Evolutionary conservation across 2,888 invertebrate species (phyloP).

Genomic region (Latrodectus elegans): DNA sequence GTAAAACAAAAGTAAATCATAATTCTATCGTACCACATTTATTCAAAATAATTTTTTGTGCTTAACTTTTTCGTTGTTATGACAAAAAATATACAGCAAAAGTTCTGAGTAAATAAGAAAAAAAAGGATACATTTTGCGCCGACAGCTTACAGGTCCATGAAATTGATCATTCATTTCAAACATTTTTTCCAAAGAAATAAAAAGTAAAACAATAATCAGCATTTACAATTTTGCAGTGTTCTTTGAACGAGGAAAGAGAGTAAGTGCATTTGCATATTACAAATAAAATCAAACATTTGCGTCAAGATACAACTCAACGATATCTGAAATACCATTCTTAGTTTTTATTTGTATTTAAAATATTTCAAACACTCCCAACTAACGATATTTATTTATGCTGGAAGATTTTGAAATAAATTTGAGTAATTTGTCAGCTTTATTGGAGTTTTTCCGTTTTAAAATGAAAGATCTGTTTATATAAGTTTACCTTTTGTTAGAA

Average conservation of each 20-base stretch:
- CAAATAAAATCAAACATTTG: background rate
- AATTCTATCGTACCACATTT: slow-evolving; percentile 23
- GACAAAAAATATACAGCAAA: background rate
- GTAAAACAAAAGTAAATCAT: background rate
- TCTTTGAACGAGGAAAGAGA: background rate
- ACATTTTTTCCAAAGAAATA: slow-evolving; percentile 22
- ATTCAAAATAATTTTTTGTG: slow-evolving; percentile 11
- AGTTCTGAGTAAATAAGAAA: background rate
- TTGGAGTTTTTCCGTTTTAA: too few species aligned
- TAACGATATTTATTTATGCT: too few species aligned
- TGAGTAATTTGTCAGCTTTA: too few species aligned
- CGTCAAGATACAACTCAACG: background rate
- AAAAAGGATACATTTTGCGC: background rate
- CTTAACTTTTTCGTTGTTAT: slow-evolving; percentile 5
- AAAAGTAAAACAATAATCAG: slow-evolving; percentile 37
- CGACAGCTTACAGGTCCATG: background rate
- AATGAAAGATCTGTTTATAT: too few species aligned
- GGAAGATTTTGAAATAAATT: too few species aligned
- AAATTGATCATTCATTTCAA: slow-evolving; percentile 6
- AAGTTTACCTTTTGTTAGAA: too few species aligned
- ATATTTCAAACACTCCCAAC: too few species aligned
- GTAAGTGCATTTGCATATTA: background rate
- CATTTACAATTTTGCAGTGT: slow-evolving; percentile 20
- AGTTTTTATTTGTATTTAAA: too few species aligned
- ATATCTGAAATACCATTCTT: too few species aligned